These are phyloP conservation scores for Guaruba guarouba DNA, from an alignment of 2,113 vertebrate species.

Conservation along the genomic window DNA sequence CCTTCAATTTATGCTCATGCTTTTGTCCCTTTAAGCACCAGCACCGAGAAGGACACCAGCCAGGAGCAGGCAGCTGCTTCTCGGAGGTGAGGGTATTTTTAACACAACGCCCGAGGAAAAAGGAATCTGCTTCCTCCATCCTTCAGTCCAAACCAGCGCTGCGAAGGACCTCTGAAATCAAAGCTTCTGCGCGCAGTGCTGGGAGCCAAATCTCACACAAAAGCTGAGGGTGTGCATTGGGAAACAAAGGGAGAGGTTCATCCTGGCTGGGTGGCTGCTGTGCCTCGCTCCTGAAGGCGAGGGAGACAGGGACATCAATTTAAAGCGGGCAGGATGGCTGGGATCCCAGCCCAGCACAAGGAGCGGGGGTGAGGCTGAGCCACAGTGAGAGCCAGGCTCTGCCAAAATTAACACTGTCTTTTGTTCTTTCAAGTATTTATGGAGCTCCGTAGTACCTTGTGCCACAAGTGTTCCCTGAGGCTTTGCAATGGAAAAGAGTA, in stretches of 20 bases:
- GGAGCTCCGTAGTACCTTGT: not conserved
- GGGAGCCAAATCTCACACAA: not conserved
- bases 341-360: slow-evolving; percentile 1
- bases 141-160: not conserved
- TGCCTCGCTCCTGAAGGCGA: not conserved
- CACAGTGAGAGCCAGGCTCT: not conserved
- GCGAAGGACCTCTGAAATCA: not conserved
- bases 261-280: not conserved
- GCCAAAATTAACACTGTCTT: not conserved
- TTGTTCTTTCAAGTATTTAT: not conserved
- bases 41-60: not conserved
- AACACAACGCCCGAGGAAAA: slow-evolving; percentile 19
- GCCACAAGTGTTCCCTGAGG: not conserved
- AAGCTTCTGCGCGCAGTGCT: not conserved
- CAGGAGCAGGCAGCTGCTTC: not conserved
- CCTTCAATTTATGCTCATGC: not conserved
- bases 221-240: not conserved
- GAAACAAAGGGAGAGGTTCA: not conserved
- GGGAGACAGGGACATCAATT: not conserved
- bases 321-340: not conserved
- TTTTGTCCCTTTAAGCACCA: slow-evolving; percentile 28
- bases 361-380: not conserved
- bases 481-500: slow-evolving; percentile 31
- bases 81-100: slow-evolving; percentile 1
- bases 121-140: not conserved